Evolutionary conservation across 2,888 invertebrate species (phyloP).

Genomic region (Microctonus hyperodae): DNA sequence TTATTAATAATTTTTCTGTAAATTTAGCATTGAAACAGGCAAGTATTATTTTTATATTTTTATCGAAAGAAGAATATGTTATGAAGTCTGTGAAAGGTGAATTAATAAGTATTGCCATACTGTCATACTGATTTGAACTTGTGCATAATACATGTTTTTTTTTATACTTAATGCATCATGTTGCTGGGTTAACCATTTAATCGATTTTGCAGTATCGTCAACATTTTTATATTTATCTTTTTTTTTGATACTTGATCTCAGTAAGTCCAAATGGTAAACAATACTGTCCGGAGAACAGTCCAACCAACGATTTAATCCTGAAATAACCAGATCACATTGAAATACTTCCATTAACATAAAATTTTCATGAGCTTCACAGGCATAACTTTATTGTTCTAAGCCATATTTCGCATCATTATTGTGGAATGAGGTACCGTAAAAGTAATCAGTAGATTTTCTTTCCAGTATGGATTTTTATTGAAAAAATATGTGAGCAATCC

Average conservation of each 20-base stretch:
- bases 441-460: conserved; percentile 10
- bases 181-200: conserved; percentile 10
- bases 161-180: conserved; percentile 18
- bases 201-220: neutral
- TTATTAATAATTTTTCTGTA: no score
- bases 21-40: no score
- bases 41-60: conserved; percentile 21
- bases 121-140: conserved; percentile 36
- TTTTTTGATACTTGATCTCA: conserved; percentile 37
- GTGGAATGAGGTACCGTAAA: neutral
- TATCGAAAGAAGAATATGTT: conserved; percentile 30
- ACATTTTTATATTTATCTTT: conserved; percentile 23
- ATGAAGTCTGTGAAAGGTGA: conserved; percentile 33
- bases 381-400: neutral
- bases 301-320: conserved; percentile 34
- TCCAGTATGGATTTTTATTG: conserved; percentile 3
- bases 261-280: conserved; percentile 31
- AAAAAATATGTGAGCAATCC: neutral
- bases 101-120: conserved; percentile 37
- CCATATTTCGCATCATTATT: conserved; percentile 7
- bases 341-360: neutral
- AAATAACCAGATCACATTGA: conserved; percentile 30
- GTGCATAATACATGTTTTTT: conserved; percentile 34
- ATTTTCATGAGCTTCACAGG: neutral
- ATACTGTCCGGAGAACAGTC: conserved; percentile 37